These are phyloP conservation scores for Cynopterus brachyotis DNA, from an alignment of 2,113 vertebrate genomes.

Conservation along the genomic window DNA sequence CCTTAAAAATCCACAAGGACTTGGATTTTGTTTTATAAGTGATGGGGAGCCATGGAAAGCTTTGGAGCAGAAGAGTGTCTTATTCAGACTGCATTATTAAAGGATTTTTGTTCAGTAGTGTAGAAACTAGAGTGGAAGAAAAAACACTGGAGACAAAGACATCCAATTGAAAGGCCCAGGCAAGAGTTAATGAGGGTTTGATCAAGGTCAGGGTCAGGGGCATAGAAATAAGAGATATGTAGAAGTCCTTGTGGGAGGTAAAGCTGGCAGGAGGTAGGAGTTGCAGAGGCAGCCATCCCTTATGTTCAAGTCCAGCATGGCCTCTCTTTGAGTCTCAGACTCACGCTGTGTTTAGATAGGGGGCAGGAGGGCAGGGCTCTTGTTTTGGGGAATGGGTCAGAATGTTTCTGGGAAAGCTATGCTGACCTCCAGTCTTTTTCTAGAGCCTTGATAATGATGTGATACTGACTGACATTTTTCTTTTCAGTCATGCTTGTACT, in stretches of 20 bases:
- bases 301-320: not conserved
- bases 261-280: not conserved
- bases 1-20: not conserved
- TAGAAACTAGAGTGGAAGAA: not conserved
- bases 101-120: not conserved
- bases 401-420: slow-evolving; percentile 34
- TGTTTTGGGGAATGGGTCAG: not conserved
- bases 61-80: not conserved
- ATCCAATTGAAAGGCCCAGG: not conserved
- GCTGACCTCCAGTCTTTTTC: not conserved
- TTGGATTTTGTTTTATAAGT: not conserved
- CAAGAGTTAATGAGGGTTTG: not conserved
- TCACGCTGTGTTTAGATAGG: not conserved
- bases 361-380: not conserved
- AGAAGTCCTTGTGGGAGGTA: not conserved
- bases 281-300: no score
- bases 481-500: slow-evolving; percentile 46
- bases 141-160: not conserved
- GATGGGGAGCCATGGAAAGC: not conserved
- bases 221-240: not conserved
- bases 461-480: slow-evolving; percentile 30
- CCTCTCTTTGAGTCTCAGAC: not conserved
- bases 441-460: slow-evolving; percentile 4
- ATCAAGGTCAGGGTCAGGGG: not conserved
- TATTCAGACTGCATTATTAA: not conserved